Evolutionary conservation across 2,888 invertebrate genomes (phyloP), one percentile per base, ranked within the genome.

Genomic region (Deilephila elpenor): DNA sequence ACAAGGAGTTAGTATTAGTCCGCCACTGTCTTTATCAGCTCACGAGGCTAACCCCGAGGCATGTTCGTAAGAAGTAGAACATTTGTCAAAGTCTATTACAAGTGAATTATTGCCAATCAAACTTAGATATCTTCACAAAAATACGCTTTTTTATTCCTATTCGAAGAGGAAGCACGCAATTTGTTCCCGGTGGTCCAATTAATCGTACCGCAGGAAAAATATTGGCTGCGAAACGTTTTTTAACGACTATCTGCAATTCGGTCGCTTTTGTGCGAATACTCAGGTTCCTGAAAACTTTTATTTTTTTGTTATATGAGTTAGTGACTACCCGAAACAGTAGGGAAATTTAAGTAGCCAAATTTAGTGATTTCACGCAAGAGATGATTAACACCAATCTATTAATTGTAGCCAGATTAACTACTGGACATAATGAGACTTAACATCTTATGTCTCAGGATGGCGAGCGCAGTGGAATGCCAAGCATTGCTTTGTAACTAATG

Each of bases 21-120:
- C 51, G 29, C 6, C 51, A 17, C 67, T 67, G 67, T 7, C 70
- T 74, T 74, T 74, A 78, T 76, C 71, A 73, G 76, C 70, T 73
- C 74, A 75, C 77, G 74, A 74, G 74, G 64, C 59, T 44, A 8
- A 34, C 75, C 75, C 73, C 76, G 32, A 71, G 75, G 76, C 73
- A 74, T 60, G 64, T 60, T 74, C 71, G 71, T 61, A 75, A 71
- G 53, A 71, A 72, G 70, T 64, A 74, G 73, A 76, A 75, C 79
- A 81, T 82, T 81, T 81, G 78, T 81, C 79, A 75, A 75, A 79
- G 77, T 78, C 79, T 60, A 64, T 73, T 73, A 59, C 73, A 73
- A 75, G 74, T 76, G 78, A 79, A 80, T 78, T 75, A 72, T 73
- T 72, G 74, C 77, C 75, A 77, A 75, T 80, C 76, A 78, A 78